Evolutionary conservation across 2,888 invertebrate genomes (phyloP).

Genomic region (Folsomia manolachei): DNA sequence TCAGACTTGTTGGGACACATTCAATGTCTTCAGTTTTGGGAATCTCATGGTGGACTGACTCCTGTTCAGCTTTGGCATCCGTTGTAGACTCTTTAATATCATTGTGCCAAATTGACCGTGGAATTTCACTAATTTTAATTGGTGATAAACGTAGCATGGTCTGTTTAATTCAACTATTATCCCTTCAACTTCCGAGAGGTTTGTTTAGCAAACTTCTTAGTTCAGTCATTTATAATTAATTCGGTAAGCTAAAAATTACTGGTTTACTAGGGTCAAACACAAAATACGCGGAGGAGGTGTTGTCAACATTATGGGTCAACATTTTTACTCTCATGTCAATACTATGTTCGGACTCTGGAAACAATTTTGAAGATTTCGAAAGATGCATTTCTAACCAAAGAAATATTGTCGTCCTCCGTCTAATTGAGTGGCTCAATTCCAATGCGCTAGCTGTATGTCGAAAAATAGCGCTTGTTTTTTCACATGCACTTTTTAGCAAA

Average conservation of each 20-base stretch:
- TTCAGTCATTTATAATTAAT: too few relatives aligned
- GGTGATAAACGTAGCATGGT: slow-evolving; percentile 31
- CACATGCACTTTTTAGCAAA: slow-evolving; percentile 30
- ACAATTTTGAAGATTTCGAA: slow-evolving; percentile 48
- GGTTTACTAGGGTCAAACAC: neutral
- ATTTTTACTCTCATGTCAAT: slow-evolving; percentile 36
- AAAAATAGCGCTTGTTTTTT: slow-evolving; percentile 32
- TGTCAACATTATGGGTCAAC: slow-evolving; percentile 40
- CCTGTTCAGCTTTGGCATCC: slow-evolving; percentile 33
- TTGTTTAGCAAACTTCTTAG: neutral
- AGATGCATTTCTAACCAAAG: slow-evolving; percentile 38
- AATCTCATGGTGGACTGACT: slow-evolving; percentile 36
- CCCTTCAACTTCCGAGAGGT: slow-evolving; percentile 11
- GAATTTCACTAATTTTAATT: slow-evolving; percentile 30
- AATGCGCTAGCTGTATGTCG: slow-evolving; percentile 32
- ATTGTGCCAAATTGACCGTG: slow-evolving; percentile 25
- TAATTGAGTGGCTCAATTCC: slow-evolving; percentile 38
- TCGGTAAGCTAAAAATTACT: neutral
- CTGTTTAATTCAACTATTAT: slow-evolving; percentile 23
- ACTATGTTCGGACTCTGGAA: slow-evolving; percentile 39
- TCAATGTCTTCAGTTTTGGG: slow-evolving; percentile 22
- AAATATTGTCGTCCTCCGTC: slow-evolving; percentile 29
- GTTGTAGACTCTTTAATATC: slow-evolving; percentile 36
- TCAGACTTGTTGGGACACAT: slow-evolving; percentile 34
- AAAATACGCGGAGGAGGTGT: slow-evolving; percentile 22